Conservation (phyloP, 2,113 vertebrate genomes). For the Terrapene triunguis region DNA sequence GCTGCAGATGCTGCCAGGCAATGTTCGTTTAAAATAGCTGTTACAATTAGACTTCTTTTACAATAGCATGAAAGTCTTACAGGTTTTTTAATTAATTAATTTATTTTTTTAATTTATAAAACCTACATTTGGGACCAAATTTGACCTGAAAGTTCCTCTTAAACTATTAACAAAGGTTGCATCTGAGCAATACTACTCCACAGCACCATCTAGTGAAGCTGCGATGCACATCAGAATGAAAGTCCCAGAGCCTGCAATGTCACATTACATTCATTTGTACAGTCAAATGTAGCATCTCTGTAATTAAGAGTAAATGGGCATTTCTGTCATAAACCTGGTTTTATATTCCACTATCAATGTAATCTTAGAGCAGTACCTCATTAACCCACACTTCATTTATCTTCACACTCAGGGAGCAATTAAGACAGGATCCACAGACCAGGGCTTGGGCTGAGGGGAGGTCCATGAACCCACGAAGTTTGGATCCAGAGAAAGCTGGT, state of each 20-base stretch:
- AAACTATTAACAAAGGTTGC: neutral
- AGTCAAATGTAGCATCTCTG: neutral
- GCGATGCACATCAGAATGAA: neutral
- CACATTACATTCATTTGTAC: neutral
- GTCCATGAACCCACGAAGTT: neutral
- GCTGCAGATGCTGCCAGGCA: neutral
- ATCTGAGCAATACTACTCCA: neutral
- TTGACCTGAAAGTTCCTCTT: neutral
- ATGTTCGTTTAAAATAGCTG: neutral
- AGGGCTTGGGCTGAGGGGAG: neutral
- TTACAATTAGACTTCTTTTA: neutral
- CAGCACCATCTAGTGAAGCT: neutral
- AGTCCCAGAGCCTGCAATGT: neutral
- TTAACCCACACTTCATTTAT: neutral
- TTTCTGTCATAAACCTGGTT: neutral
- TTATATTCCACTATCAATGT: neutral
- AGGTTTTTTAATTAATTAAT: neutral
- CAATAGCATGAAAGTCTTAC: neutral
- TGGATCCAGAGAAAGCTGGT: neutral
- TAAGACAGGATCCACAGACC: neutral
- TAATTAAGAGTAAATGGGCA: neutral
- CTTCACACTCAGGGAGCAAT: neutral
- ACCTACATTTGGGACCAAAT: neutral
- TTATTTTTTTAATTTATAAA: neutral
- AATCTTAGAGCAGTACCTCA: neutral